Evolutionary conservation across 1,140 invertebrate species (phyloP).

Genomic region (Ephestia elutella): DNA sequence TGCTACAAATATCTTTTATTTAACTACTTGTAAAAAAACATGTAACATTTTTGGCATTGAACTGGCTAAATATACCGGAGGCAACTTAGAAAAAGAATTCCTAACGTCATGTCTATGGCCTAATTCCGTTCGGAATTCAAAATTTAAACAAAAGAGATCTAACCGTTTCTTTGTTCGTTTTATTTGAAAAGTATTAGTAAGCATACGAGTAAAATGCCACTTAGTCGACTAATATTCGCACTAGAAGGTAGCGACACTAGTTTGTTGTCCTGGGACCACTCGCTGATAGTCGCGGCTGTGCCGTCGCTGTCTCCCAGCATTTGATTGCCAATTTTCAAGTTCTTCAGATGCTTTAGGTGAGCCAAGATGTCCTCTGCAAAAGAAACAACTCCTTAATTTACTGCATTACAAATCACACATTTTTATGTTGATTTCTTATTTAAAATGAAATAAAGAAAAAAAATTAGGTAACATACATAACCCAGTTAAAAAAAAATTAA

Average conservation of each 20-base stretch:
- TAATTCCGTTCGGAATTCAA: constrained; percentile 1
- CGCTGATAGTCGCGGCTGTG: constrained; percentile 41
- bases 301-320: constrained; percentile 42
- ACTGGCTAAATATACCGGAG: not conserved
- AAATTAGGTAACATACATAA: no score
- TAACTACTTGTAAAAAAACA: not conserved
- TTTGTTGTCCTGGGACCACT: constrained; percentile 38
- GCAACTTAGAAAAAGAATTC: not conserved
- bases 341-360: constrained; percentile 48
- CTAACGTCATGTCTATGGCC: not conserved
- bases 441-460: not conserved
- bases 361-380: constrained; percentile 50
- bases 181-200: constrained; percentile 6
- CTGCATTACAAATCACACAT: no score
- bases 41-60: not conserved
- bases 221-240: not conserved
- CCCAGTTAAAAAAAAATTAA: no score
- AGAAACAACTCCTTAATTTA: not conserved
- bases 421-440: no score
- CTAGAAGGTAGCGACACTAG: constrained; percentile 17
- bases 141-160: constrained; percentile 4
- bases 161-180: not conserved
- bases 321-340: constrained; percentile 55
- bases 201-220: not conserved
- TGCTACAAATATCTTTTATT: no score